Base-by-base conservation (phyloP, 37 sponge, comb jelly and placozoan genomes). In the Oscarella lobularis region DNA sequence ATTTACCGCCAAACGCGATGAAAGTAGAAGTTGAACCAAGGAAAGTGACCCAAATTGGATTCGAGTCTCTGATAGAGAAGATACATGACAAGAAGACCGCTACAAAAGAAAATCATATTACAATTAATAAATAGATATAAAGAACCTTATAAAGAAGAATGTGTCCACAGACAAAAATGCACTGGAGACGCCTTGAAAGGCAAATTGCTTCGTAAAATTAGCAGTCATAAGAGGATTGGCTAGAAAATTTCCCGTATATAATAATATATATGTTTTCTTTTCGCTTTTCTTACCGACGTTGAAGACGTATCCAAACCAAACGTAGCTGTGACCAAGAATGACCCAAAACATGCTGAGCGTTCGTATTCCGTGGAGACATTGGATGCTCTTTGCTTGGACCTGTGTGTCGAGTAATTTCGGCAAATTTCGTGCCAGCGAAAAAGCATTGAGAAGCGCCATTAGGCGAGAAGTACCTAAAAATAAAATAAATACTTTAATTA, bases 321-420 rank as follows among this genome's bases (percentile, higher is more conserved):
- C 31, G 55, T 76, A 82, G 20, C 74, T 69, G 65, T 90, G 91
- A 29, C 78, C 75, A 14, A 80, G 14, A 38, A 90, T 86, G 0
- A 90, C 87, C 91, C 91, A 90, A 41, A 80, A 83, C 87, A 90
- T 90, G 66, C 87, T 83, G 6, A 90, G 54, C 6, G 79, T 78
- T 27, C 91, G 83, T 72, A 90, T 81, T 0, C 91, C 91, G 73
- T 90, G 86, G n/a, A 90, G 66, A 40, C 87, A 80, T 27, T 69
- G 75, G 74, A 90, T 84, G 71, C 4, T 68, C 60, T 48, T 48
- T 48, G 60, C 60, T 27, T 20, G 9, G 60, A 27, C 20, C 20
- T 9, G 20, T 9, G 60, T 48, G 60, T 48, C 60, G 20, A 48
- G 60, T 27, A 48, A 20, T 48, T 48, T 48, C 14, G 60, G 60